Base-by-base conservation (phyloP, 2,113 vertebrate species). In the Alethe diademata region DNA sequence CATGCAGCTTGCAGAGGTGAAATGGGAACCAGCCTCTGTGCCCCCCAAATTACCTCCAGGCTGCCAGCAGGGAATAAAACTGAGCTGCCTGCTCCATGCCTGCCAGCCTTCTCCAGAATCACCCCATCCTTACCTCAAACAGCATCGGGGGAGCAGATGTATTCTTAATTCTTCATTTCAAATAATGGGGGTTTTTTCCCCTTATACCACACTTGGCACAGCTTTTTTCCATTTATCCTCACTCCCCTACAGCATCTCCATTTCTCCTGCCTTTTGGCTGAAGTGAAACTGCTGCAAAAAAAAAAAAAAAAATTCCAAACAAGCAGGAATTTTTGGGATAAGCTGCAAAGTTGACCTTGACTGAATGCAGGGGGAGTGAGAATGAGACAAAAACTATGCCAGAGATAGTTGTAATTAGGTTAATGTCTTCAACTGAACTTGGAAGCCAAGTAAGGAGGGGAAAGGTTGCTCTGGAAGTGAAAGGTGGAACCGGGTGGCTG, bases 391-490 rank as follows among this genome's bases (percentile, higher is more conserved):
- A 73, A 57, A 42, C 1, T 0, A 48, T 78, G 88, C 70, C 69
- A 86, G 88, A 56, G 67, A 19, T 50, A 67, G 54, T 25, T 92
- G 66, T 72, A 90, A 92, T 93, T 94, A 95, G 61, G 47, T 36
- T 71, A 92, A 92, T 91, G 74, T 13, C 90, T 96, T 70, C 78
- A 95, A 71, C 84, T 42, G 88, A 91, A 90, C 84, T 94, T 87
- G 92, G 86, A 93, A 91, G 64, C 65, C 7, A 11, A 86, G 51
- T 9, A 78, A 94, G 92, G 88, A 88, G 81, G 86, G 73, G 38
- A 79, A 92, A 85, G 64, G 91, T 38, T 90, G 84, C 56, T 62
- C 86, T 89, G 89, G 92, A 70, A 93, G 85, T 28, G 66, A 76
- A 91, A 89, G 66, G 61, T 58, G 53, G 93, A 90, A 95, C 33